Base-by-base conservation (phyloP, 2,888 invertebrate species). In the Oasisia sp. region DNA sequence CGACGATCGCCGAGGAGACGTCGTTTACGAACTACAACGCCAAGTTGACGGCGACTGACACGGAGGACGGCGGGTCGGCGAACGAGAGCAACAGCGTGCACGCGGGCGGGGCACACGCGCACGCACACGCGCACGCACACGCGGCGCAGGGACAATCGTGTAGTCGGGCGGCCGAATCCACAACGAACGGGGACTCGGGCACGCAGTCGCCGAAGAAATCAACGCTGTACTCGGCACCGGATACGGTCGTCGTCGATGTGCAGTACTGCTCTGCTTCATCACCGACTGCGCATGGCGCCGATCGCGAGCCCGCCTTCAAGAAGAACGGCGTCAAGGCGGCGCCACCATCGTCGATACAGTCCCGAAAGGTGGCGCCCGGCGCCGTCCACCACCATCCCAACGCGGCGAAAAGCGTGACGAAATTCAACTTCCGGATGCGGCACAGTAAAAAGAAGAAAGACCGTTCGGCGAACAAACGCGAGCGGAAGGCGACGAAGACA, bases 401-500 rank as follows among this genome's bases (percentile, higher is more conserved):
- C 74, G 74, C 74, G 27, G 74, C 74, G 74, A 74, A 74, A 74
- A 19, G 74, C 91, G 95, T 95, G 32, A 95, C 95, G n/a, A 96
- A 95, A 92, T 96, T 96, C 94, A 95, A 96, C 93, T 96, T 96
- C 94, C 95, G 95, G 93, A 94, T 95, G 94, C 92, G 95, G 95
- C 32, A 98, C 96, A 99, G 99, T 97, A 99, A 99, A 97, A 97
- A 94, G 95, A 95, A 95, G 92, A 94, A 94, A 91, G 95, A 93
- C 7, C 91, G 91, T 58, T 94, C 95, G 27, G 95, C 96, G 19
- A 95, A 96, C 91, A 95, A 94, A 91, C 93, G 95, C 92, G 99
- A 99, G 96, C 97, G 99, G 93, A 99, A 99, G 96, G 99, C 99
- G 58, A 99, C 99, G 12, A 99, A 99, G 97, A 99, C 99, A 12